These are phyloP conservation scores for Babylonia areolata DNA, from an alignment of 1,140 invertebrate species.

Conservation along the genomic window DNA sequence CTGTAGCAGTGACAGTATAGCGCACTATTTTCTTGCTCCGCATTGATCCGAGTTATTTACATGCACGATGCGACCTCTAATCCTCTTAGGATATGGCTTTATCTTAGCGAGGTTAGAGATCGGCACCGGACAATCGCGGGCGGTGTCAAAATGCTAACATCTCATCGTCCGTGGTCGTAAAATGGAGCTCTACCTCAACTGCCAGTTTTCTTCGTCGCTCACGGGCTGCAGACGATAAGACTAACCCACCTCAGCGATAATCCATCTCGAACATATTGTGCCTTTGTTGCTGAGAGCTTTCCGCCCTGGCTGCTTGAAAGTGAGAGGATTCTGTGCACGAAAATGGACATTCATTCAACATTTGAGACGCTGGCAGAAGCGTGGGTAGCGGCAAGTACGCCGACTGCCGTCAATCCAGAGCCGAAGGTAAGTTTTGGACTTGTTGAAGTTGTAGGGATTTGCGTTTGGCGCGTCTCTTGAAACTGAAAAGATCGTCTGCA, in stretches of 20 bases:
- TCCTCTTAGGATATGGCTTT: slow-evolving; percentile 70
- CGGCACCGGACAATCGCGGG: slow-evolving; percentile 34
- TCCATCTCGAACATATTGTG: slow-evolving; percentile 46
- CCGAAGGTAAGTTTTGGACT: slow-evolving; percentile 68
- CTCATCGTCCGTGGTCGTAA: slow-evolving; percentile 5
- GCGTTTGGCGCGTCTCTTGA: slow-evolving; percentile 39
- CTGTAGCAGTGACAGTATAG: background rate
- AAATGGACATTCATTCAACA: slow-evolving; percentile 96
- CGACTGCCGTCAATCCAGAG: slow-evolving; percentile 77
- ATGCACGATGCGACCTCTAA: slow-evolving; percentile 62
- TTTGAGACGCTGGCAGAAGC: slow-evolving; percentile 98
- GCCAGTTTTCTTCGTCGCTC: background rate
- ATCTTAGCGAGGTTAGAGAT: slow-evolving; percentile 57
- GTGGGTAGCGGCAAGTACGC: slow-evolving; percentile 95
- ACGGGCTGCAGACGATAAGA: slow-evolving; percentile 10
- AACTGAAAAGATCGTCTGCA: slow-evolving; percentile 26
- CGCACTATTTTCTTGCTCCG: slow-evolving; percentile 44
- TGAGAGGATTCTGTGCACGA: slow-evolving; percentile 27
- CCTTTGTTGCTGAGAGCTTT: slow-evolving; percentile 39
- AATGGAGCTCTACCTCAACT: background rate
- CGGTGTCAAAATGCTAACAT: slow-evolving; percentile 35
- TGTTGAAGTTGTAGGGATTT: slow-evolving; percentile 42
- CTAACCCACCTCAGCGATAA: slow-evolving; percentile 39
- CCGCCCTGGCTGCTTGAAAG: slow-evolving; percentile 15
- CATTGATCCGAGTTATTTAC: slow-evolving; percentile 52